phyloP scores from a whole-genome alignment of 2,797 vertebrate species.

The Champsocephalus esox region DNA sequence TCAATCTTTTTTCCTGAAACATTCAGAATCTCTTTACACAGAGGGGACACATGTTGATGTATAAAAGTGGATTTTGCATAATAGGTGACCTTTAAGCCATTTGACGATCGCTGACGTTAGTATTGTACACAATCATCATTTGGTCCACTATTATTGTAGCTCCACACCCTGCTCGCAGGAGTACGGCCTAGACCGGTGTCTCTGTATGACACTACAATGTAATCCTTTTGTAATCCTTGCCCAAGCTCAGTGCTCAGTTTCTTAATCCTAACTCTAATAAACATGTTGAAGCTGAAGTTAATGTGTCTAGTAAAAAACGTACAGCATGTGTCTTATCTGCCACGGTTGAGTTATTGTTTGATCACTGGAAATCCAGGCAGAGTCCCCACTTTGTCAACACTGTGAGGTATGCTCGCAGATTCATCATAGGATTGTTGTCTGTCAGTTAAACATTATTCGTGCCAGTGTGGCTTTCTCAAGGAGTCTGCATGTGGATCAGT shows the following conservation, averaged over 20 bases:
- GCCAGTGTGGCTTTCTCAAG: constrained; percentile 58
- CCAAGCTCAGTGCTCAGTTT: constrained; percentile 62
- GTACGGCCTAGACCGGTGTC: constrained; percentile 61
- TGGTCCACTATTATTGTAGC: constrained; percentile 23
- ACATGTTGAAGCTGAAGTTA: constrained; percentile 71
- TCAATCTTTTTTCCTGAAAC: no score
- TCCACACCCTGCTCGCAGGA: constrained; percentile 6
- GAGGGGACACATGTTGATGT: no score
- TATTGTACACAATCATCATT: constrained; percentile 17
- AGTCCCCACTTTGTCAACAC: constrained; percentile 55
- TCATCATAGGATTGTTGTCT: constrained; percentile 52
- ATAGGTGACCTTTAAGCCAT: not conserved
- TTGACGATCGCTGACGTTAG: not conserved
- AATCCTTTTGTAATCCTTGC: constrained; percentile 70
- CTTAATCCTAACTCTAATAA: constrained; percentile 77
- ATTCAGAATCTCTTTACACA: no score
- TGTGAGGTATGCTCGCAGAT: constrained; percentile 46
- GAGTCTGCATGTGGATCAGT: constrained; percentile 57
- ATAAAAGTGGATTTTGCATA: no score
- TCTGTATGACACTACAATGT: constrained; percentile 56
- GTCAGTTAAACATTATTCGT: constrained; percentile 55
- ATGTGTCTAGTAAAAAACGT: constrained; percentile 69
- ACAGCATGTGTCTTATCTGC: constrained; percentile 43
- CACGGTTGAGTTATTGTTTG: constrained; percentile 39
- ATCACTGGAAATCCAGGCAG: constrained; percentile 51